These are phyloP conservation scores for Dryadula phaetusa DNA, from an alignment of 2,888 invertebrate genomes.

Conservation along the genomic window DNA sequence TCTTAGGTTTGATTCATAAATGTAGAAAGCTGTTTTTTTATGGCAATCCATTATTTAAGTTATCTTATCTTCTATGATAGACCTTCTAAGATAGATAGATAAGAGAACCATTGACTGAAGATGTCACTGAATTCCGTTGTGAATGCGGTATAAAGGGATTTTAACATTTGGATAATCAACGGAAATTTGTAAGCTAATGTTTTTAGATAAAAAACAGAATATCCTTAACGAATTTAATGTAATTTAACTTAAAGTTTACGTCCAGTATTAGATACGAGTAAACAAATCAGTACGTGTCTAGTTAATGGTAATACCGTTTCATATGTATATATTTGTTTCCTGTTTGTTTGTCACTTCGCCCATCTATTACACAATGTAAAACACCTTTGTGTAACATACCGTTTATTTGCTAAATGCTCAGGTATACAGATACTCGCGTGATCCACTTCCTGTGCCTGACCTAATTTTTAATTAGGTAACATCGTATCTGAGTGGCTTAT, in stretches of 20 bases:
- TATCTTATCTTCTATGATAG: no score
- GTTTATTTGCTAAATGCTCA: background rate
- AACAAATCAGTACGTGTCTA: conserved; percentile 43
- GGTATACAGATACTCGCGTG: background rate
- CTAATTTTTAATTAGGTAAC: conserved; percentile 1
- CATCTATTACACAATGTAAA: conserved; percentile 27
- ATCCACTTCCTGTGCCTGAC: conserved; percentile 19
- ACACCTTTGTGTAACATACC: conserved; percentile 16
- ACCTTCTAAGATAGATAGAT: no score
- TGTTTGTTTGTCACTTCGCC: conserved; percentile 37
- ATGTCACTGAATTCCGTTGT: no score
- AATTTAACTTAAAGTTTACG: background rate
- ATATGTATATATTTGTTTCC: conserved; percentile 40
- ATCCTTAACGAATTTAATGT: background rate
- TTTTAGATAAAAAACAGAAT: background rate
- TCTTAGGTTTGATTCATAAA: no score
- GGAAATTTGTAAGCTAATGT: no score
- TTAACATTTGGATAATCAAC: no score
- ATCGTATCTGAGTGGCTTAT: no score
- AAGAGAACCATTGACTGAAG: no score
- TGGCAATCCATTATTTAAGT: no score
- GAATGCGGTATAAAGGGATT: no score
- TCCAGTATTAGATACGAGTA: conserved; percentile 23
- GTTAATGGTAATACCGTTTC: conserved; percentile 41
- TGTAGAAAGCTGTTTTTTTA: no score